Evolutionary conservation across 2,113 vertebrate genomes (phyloP), one percentile per base, ranked within the genome.

Genomic region (Eudyptes chrysolophus): DNA sequence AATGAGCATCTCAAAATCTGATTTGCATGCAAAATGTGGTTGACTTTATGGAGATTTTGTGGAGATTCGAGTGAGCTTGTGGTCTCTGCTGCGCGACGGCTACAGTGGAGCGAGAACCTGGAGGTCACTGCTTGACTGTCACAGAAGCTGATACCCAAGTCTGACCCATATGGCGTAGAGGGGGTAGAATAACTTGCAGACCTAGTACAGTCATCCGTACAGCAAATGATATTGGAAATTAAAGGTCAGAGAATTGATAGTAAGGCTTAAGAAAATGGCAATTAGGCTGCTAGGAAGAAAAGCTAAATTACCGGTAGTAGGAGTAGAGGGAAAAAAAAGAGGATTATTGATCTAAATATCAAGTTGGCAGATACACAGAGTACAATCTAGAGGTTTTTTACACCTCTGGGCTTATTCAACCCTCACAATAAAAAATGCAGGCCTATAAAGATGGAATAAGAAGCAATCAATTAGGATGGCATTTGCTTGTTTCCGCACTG

Each of bases 201-300:
- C 77, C 49, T 65, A 16, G 65, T 79, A 84, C 61, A 46, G 76
- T 57, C 92, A 54, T 79, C 92, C 6, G 0, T 58, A 30, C 70
- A 90, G 97, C 87, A 48, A 88, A 64, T 2, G 0, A 60, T 95
- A 97, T 94, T 92, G 94, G 92, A 96, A 96, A 97, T 94, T 96
- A 97, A 97, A 97, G 97, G 97, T 97, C 94, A 93, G 70, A 84
- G 95, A 94, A 96, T 94, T 96, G 95, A 96, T 97, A 96, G 82
- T 38, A 90, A 92, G 87, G 89, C 93, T 95, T 97, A 96, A 90
- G 95, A 94, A 95, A 97, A 96, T 94, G 96, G 89, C 87, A 97
- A 97, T 97, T 96, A 96, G 93, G 54, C 92, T 96, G 93, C 93
- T 84, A 88, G 93, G 87, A 94, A 86, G 89, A 88, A 94, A 97